Evolutionary conservation across 1,140 invertebrate genomes (phyloP).

Genomic region (Drosophila baimaii): DNA sequence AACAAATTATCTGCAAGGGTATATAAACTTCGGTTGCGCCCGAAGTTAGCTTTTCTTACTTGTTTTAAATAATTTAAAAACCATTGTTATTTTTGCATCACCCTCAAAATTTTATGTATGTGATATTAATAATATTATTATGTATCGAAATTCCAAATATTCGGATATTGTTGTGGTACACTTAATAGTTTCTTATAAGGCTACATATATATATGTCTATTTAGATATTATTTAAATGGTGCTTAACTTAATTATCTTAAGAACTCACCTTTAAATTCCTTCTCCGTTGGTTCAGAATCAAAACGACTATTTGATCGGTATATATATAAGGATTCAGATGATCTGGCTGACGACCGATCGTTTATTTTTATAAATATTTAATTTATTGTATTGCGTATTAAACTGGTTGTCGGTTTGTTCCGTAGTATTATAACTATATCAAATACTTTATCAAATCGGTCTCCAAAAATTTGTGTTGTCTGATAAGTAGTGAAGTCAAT

Average conservation of each 20-base stretch:
- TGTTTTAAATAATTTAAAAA: background rate
- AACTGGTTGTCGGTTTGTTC: conserved; percentile 21
- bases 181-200: background rate
- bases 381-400: conserved; percentile 54
- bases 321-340: conserved; percentile 59
- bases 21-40: too few relatives aligned
- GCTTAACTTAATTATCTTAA: too few relatives aligned
- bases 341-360: conserved; percentile 59
- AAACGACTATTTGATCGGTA: conserved; percentile 54
- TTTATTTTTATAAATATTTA: conserved; percentile 62
- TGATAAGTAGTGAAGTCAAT: conserved; percentile 57
- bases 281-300: conserved; percentile 33
- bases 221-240: background rate
- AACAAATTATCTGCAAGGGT: too few relatives aligned
- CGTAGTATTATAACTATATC: conserved; percentile 25
- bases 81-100: too few relatives aligned
- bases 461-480: conserved; percentile 11
- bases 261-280: conserved; percentile 60
- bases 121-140: too few relatives aligned
- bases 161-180: background rate
- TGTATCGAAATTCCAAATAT: background rate
- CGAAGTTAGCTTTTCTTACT: too few relatives aligned
- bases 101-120: too few relatives aligned
- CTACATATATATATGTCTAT: background rate
- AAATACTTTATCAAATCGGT: conserved; percentile 65